Evolutionary conservation across 2,113 vertebrate species (phyloP), one percentile per base, ranked within the genome.

Genomic region (Microtus ochrogaster): DNA sequence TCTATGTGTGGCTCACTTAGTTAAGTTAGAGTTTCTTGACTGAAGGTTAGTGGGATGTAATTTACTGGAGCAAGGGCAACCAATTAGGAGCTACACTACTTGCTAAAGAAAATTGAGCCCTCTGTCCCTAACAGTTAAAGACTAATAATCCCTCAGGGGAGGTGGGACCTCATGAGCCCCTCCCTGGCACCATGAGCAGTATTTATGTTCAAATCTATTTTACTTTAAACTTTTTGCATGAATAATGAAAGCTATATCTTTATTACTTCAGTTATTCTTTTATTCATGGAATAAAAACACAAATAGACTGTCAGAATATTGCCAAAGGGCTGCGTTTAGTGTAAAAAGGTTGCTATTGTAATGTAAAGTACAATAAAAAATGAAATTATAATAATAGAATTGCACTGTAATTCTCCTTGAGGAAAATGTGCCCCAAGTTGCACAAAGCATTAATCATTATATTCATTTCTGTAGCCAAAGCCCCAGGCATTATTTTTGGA

Each of bases 241-340:
- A 82, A 58, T 94, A 70, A 94, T 26, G 47, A 92, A 88, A 94
- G 61, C 77, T 94, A 19, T 93, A 47, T 90, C 47, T 94, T 97
- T 88, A 73, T 96, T 41, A 61, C 86, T 79, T 96, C 47, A 74
- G 26, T 86, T 61, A 70, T 97, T 94, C 88, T 90, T 85, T 96
- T 97, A 97, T 97, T 95, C 89, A 95, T 86, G 68, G 92, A 97
- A 77, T 96, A 78, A 78, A 93, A 96, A 91, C 61, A 94, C 92
- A 98, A 97, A 97, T 96, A 96, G 90, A 91, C 82, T 95, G 73
- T 96, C 90, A 97, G 94, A 96, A 92, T 86, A 78, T 74, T 94
- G 91, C 96, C 96, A 89, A 91, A 83, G 95, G 96, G 88, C 94
- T 92, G 68, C 93, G 82, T 92, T 92, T 94, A 90, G 90, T 92